Conservation (phyloP, 2,888 invertebrate species). For the Diaperis boleti region DNA sequence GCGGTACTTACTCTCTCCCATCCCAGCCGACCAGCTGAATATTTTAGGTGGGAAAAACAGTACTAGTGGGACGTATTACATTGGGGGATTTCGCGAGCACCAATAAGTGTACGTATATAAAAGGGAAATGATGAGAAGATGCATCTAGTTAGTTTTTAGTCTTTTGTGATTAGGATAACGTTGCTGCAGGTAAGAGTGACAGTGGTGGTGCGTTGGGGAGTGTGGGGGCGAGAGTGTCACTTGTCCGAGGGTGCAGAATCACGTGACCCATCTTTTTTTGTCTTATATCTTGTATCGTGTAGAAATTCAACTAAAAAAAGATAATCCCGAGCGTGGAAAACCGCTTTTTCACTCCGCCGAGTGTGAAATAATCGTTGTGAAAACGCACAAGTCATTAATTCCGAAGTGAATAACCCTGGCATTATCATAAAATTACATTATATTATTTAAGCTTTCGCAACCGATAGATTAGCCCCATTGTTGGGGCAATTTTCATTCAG, state of each 20-base stretch:
- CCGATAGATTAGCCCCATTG: slow-evolving; percentile 25
- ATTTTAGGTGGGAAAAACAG: slow-evolving; percentile 34
- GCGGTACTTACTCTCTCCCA: slow-evolving; percentile 40
- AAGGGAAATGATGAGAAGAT: slow-evolving; percentile 56
- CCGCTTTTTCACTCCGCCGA: neutral
- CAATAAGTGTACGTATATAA: slow-evolving; percentile 56
- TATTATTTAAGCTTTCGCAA: slow-evolving; percentile 32
- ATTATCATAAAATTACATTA: slow-evolving; percentile 35
- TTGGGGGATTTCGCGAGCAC: slow-evolving; percentile 53
- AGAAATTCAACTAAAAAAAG: no score
- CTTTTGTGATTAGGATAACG: slow-evolving; percentile 52
- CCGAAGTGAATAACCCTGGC: slow-evolving; percentile 34
- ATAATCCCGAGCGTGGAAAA: no score
- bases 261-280: no score
- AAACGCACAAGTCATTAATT: slow-evolving; percentile 19
- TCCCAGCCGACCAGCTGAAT: slow-evolving; percentile 23
- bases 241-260: no score
- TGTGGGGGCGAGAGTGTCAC: no score
- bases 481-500: slow-evolving; percentile 16
- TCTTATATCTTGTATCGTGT: no score
- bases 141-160: slow-evolving; percentile 58
- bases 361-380: slow-evolving; percentile 1
- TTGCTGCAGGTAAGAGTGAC: slow-evolving; percentile 40
- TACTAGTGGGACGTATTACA: slow-evolving; percentile 32
- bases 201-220: slow-evolving; percentile 14